Evolutionary conservation across 2,888 invertebrate genomes (phyloP).

Genomic region (Helobdella robusta): DNA sequence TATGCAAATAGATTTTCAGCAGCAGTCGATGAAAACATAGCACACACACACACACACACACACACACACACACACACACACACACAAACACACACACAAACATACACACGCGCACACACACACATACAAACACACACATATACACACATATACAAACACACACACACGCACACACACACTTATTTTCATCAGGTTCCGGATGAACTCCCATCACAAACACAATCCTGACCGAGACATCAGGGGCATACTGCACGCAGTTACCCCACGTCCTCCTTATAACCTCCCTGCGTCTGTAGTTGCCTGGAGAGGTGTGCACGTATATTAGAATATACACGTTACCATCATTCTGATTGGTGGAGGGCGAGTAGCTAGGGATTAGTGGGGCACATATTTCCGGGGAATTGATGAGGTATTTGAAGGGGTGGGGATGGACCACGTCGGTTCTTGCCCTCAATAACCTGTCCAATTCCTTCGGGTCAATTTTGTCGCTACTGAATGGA

Average conservation of each 20-base stretch:
- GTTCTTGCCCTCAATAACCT: background rate
- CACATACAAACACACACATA: too few relatives aligned
- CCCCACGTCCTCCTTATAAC: conserved; percentile 47
- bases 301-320: conserved; percentile 47
- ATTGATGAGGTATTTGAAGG: conserved; percentile 39
- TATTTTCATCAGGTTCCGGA: background rate
- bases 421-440: conserved; percentile 38
- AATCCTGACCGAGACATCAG: conserved; percentile 36
- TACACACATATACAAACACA: too few relatives aligned
- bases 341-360: too few relatives aligned
- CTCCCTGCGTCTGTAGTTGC: conserved; percentile 43
- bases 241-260: conserved; percentile 35
- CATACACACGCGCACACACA: too few relatives aligned
- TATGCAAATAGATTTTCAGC: too few relatives aligned
- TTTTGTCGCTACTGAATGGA: background rate
- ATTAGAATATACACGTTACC: conserved; percentile 39
- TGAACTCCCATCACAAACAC: conserved; percentile 40
- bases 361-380: too few relatives aligned
- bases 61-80: too few relatives aligned
- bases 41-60: too few relatives aligned
- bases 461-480: conserved; percentile 13
- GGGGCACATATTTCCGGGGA: conserved; percentile 36
- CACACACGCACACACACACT: too few relatives aligned
- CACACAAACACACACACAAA: too few relatives aligned
- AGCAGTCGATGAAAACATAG: too few relatives aligned